A percentile compares a stretch with the other conserved stretches of the same genome.
phyloP scores from a whole-genome alignment of 1,140 invertebrate species.

The Halesus radiatus region DNA sequence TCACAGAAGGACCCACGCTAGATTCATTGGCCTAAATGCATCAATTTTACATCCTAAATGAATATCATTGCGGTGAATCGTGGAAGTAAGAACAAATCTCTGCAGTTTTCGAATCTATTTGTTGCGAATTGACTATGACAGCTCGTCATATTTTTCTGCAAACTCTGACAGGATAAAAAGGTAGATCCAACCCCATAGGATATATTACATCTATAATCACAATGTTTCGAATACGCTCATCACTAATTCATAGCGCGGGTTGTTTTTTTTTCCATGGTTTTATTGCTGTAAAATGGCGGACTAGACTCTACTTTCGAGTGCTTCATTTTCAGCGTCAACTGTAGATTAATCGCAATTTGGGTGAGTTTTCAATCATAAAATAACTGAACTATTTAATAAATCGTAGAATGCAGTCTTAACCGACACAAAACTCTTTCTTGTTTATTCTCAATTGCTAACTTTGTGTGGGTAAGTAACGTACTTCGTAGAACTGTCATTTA shows the following conservation, averaged over 20 bases:
- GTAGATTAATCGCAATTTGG: not conserved
- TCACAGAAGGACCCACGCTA: no score
- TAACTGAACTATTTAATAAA: not conserved
- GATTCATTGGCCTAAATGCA: no score
- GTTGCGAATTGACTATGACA: no score
- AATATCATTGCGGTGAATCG: no score
- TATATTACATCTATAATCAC: no score
- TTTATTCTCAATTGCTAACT: not conserved
- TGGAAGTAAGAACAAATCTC: no score
- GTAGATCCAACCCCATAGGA: no score
- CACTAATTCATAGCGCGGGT: not conserved
- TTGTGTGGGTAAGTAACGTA: not conserved
- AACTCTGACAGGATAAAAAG: no score
- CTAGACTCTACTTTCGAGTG: not conserved
- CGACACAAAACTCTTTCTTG: not conserved
- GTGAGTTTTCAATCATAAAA: not conserved
- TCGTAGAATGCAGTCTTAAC: not conserved
- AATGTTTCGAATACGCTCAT: not conserved
- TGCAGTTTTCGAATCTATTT: no score
- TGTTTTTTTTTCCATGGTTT: not conserved
- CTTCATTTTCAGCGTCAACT: conserved; percentile 3
- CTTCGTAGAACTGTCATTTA: conserved; percentile 5
- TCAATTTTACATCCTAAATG: no score
- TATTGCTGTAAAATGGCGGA: conserved; percentile 11
- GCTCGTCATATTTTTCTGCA: no score